Evolutionary conservation across 2,888 invertebrate genomes (phyloP), one percentile per base, ranked within the genome.

Genomic region (Hydropsyche betteni): DNA sequence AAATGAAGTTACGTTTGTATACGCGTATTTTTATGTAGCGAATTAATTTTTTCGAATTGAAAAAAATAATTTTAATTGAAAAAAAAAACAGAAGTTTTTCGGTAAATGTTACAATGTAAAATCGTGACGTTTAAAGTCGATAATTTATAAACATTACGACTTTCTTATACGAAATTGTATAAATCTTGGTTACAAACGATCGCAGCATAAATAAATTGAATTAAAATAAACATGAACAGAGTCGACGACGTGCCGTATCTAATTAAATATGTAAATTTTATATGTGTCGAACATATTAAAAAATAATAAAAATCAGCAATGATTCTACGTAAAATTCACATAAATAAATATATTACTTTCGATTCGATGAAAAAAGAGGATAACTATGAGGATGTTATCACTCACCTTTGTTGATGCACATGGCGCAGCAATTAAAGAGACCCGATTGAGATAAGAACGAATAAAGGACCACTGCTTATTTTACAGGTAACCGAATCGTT

Each of bases 261-360:
- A n/a, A 64, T 64, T 64, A 36, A 64, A 64, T 36, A 64, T 64
- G 64, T 12, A 64, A 64, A 64, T 64, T 64, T 64, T 33, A 64
- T 44, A 44, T 36, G 64, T 64, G 64, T 12, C 34, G 44, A 64
- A 64, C 64, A 64, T 33, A 64, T 64, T 64, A 64, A 64, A 64
- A n/a, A 36, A 64, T 33, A 64, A 64, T 16, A 55, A 55, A n/a
- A 55, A 16, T 64, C 64, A n/a, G 10, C 64, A 64, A 64, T 64
- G 36, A 64, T 33, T 64, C 64, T 12, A 36, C 36, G 10, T 33
- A 64, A 36, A 58, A 58, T 8, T 24, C 16, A 58, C 7, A 61
- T 33, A 61, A 1, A 33, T 33, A 33, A 7, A 33, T 12, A 12
- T 33, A 6, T 8, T 44, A 44, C 10, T 44, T 24, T 44, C 10